Percentiles rank a stretch among this genome's conserved stretches.
phyloP scores from a whole-genome alignment of 2,113 vertebrate species.

The Micronycteris hirsuta region DNA sequence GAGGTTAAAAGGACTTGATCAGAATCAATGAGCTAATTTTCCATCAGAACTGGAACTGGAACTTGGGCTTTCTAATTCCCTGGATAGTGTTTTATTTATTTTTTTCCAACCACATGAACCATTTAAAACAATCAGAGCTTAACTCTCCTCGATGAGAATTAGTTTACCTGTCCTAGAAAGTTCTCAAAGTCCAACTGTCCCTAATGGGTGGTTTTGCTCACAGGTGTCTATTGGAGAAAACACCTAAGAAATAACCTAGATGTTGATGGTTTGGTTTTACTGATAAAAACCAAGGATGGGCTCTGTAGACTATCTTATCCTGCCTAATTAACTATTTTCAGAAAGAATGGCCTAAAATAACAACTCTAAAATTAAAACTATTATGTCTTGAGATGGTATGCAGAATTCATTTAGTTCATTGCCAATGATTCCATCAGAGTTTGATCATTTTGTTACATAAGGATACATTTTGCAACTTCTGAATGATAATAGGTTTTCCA shows the following conservation, averaged over 20 bases:
- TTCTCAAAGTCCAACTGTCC: background rate
- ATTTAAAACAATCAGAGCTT: background rate
- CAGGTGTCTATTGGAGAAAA: background rate
- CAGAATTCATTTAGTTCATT: background rate
- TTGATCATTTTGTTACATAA: background rate
- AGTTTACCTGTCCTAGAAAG: background rate
- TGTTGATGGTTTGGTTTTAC: background rate
- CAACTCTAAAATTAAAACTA: conserved; percentile 12
- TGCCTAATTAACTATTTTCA: conserved; percentile 30
- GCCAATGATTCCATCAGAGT: background rate
- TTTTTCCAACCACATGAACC: background rate
- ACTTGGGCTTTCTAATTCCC: background rate
- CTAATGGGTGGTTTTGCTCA: background rate
- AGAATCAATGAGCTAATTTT: conserved; percentile 7
- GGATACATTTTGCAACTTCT: conserved; percentile 12
- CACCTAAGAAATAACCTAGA: background rate
- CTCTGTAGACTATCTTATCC: background rate
- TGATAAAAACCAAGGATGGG: background rate
- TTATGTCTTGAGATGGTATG: background rate
- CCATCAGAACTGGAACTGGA: conserved; percentile 13
- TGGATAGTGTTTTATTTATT: background rate
- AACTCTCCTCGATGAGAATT: background rate
- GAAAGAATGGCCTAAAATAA: conserved; percentile 45
- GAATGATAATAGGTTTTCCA: background rate
- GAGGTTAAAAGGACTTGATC: background rate